Conservation (phyloP, 2,888 invertebrate species). For the Oxytorus armatus region DNA sequence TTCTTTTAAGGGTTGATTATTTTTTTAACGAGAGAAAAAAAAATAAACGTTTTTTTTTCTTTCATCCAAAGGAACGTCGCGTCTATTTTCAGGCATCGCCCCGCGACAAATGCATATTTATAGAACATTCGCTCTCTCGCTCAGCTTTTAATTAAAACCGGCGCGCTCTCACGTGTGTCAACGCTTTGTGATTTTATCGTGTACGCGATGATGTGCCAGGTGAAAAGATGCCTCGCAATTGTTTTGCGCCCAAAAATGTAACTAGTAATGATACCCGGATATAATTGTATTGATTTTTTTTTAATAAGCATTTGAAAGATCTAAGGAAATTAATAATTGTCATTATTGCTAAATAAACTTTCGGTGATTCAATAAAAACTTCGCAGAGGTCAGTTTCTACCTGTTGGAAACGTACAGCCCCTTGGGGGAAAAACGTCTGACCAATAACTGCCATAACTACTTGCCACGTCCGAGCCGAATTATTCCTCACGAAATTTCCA, state of each 20-base stretch:
- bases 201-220: not conserved
- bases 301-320: no score
- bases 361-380: not conserved
- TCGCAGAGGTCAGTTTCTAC: conserved; percentile 28
- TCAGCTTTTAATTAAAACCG: conserved; percentile 50
- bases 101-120: conserved; percentile 33
- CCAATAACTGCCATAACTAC: conserved; percentile 47
- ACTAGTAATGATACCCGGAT: not conserved
- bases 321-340: no score
- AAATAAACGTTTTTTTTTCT: not conserved
- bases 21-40: not conserved
- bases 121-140: conserved; percentile 28
- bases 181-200: conserved; percentile 33
- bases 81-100: conserved; percentile 29
- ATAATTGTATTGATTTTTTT: no score
- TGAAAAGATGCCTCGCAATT: not conserved
- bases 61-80: conserved; percentile 2
- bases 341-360: not conserved
- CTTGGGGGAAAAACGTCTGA: conserved; percentile 26
- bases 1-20: not conserved
- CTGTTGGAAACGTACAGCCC: conserved; percentile 28
- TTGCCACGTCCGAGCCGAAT: conserved; percentile 20
- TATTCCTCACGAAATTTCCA: not conserved
- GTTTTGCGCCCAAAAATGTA: not conserved
- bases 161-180: conserved; percentile 37